Percentiles rank a stretch among this genome's conserved stretches.
Evolutionary conservation across 2,113 vertebrate species (phyloP).

Genomic region (Ceratotherium simum): DNA sequence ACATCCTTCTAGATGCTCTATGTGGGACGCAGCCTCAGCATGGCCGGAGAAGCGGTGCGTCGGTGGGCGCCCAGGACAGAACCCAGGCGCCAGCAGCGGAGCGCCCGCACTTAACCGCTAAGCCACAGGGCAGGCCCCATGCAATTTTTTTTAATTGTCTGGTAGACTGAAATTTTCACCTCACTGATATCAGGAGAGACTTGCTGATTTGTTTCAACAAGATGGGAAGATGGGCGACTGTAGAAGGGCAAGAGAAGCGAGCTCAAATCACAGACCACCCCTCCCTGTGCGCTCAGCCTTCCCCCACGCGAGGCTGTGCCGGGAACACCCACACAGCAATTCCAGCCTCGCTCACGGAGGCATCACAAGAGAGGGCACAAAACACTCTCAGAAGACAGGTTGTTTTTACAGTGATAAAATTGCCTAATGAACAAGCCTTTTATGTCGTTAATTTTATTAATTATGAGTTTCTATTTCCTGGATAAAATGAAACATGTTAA

Average conservation of each 20-base stretch:
- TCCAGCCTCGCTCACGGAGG: background rate
- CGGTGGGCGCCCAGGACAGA: too few relatives aligned
- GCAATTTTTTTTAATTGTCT: background rate
- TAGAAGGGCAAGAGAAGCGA: background rate
- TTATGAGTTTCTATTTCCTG: slow-evolving; percentile 5
- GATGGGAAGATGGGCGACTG: background rate
- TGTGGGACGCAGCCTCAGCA: too few relatives aligned
- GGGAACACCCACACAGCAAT: background rate
- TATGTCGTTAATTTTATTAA: background rate
- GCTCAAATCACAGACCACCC: background rate
- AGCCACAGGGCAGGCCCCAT: too few relatives aligned
- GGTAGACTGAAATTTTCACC: background rate
- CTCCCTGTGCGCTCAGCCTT: background rate
- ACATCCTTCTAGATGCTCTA: too few relatives aligned
- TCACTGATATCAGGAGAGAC: background rate
- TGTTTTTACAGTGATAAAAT: background rate
- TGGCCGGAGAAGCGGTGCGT: too few relatives aligned
- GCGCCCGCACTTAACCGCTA: too few relatives aligned
- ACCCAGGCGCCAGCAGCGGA: too few relatives aligned
- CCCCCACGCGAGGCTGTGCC: background rate
- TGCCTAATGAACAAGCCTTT: background rate
- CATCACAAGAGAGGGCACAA: background rate
- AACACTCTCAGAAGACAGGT: background rate
- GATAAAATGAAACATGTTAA: background rate
- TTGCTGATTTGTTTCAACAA: background rate